Base-by-base conservation (phyloP, 2,113 vertebrate species). In the Mormyrus iriodes region DNA sequence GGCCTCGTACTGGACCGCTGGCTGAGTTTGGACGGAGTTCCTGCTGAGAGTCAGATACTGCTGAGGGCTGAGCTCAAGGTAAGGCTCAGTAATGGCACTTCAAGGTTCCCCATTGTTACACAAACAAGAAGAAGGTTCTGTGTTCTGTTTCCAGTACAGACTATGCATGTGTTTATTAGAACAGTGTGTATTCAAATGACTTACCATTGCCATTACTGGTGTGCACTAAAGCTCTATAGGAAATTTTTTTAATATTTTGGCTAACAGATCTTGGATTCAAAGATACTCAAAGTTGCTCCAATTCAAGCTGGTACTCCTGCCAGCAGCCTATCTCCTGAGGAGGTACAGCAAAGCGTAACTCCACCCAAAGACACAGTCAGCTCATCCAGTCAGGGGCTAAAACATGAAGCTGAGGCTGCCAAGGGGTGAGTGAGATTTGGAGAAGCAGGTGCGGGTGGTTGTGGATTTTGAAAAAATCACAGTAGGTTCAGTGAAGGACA, bases 11-110 rank as follows among this genome's bases (percentile, higher is more conserved):
- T 97, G 91, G 3, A 15, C 52, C 10, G 52, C 3, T 53, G 52
- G 13, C 52, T 53, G 52, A 17, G 13, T 52, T 52, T 52, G 92
- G 94, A 91, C 88, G 95, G 94, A 88, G 96, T 95, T n/a, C 94
- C 93, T 10, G 92, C 96, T 9, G 92, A 93, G 91, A 96, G 95
- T 90, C 97, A 97, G 92, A 88, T 99, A 92, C 95, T 98, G 0
- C 94, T 99, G 88, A 95, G 96, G 88, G 95, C 94, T 10, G 96
- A 97, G 90, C 95, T 99, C 4, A 96, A 97, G 95, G 98, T 98
- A 27, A 6, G 12, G 73, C 31, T 79, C 17, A 79, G 73, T 39
- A 79, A 1, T 39, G 35, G 5, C 73, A 79, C 35, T 79, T 79
- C 6, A 39, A 76, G 27, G 69, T 76, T 76, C 13, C 17, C 52